Evolutionary conservation across 2,113 vertebrate genomes (phyloP).

Genomic region (Phalacrocorax aristotelis): DNA sequence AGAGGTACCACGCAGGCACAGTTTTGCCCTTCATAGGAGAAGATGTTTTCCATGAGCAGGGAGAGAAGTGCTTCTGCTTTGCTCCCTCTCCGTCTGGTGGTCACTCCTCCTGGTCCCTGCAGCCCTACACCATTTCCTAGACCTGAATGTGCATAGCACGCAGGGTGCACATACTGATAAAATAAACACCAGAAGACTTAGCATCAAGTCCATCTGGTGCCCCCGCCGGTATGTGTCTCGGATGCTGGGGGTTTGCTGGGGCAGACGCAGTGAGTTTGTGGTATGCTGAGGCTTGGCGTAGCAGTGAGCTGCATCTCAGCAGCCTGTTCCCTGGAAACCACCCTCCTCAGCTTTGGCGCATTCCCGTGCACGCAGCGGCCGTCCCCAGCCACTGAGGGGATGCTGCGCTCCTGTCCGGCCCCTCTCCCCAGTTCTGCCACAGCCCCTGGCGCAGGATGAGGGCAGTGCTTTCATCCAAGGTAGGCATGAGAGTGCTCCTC

Average conservation of each 20-base stretch:
- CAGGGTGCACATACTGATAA: not conserved
- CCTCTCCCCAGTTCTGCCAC: not conserved
- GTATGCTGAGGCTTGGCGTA: accelerated
- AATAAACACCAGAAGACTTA: not conserved
- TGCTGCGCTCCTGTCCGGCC: not conserved
- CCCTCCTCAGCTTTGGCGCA: accelerated
- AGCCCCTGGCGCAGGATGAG: not conserved
- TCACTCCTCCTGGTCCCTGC: not conserved
- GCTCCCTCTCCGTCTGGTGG: not conserved
- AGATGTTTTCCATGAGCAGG: not conserved
- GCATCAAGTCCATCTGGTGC: not conserved
- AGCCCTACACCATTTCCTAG: not conserved
- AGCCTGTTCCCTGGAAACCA: not conserved
- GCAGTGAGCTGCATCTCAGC: not conserved
- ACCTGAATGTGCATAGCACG: accelerated
- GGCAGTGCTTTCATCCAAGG: not conserved
- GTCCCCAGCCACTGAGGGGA: accelerated
- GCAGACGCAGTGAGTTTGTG: no score
- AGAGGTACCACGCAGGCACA: not conserved
- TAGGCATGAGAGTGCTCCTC: not conserved
- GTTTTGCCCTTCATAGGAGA: not conserved
- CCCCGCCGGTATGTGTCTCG: accelerated
- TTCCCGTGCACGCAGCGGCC: accelerated
- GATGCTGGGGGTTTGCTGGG: not conserved
- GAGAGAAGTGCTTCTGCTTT: accelerated